phyloP scores from a whole-genome alignment of 2,797 vertebrate species.

The Onychomys leucogaster region DNA sequence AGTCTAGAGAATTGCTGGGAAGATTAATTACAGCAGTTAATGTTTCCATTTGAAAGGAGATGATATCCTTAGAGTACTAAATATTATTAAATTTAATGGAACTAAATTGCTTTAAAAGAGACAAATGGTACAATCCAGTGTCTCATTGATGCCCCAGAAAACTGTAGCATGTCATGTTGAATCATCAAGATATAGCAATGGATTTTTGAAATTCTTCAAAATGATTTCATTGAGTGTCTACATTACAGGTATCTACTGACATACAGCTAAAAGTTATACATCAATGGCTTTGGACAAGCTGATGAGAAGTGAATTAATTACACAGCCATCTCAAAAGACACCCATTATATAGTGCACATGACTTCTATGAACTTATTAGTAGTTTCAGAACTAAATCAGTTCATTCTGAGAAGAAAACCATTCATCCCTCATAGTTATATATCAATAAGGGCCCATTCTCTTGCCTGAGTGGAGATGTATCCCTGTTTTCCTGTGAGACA shows the following conservation, averaged over 20 bases:
- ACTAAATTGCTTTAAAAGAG: constrained; percentile 76
- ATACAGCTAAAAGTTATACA: constrained; percentile 10
- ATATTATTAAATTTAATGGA: constrained; percentile 79
- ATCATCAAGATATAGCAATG: constrained; percentile 50
- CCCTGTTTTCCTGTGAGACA: not conserved
- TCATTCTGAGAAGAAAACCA: constrained; percentile 42
- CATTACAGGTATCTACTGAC: constrained; percentile 9
- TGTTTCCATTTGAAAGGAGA: constrained; percentile 76
- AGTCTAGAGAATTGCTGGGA: constrained; percentile 65
- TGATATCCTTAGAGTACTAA: constrained; percentile 71
- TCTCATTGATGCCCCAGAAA: constrained; percentile 59
- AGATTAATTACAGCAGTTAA: constrained; percentile 78
- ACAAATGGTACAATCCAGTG: constrained; percentile 66
- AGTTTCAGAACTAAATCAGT: constrained; percentile 5
- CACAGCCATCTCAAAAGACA: constrained; percentile 52
- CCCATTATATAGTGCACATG: constrained; percentile 25
- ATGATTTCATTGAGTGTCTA: constrained; percentile 28
- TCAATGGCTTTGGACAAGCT: not conserved
- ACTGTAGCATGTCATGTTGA: constrained; percentile 13
- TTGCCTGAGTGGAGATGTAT: not conserved
- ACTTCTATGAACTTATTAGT: constrained; percentile 34
- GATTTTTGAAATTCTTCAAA: constrained; percentile 23
- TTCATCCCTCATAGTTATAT: not conserved
- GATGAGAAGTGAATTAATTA: constrained; percentile 67
- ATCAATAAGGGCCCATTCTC: not conserved